Evolutionary conservation across 2,113 vertebrate genomes (phyloP).

Genomic region (Onychorhynchus coronatus): DNA sequence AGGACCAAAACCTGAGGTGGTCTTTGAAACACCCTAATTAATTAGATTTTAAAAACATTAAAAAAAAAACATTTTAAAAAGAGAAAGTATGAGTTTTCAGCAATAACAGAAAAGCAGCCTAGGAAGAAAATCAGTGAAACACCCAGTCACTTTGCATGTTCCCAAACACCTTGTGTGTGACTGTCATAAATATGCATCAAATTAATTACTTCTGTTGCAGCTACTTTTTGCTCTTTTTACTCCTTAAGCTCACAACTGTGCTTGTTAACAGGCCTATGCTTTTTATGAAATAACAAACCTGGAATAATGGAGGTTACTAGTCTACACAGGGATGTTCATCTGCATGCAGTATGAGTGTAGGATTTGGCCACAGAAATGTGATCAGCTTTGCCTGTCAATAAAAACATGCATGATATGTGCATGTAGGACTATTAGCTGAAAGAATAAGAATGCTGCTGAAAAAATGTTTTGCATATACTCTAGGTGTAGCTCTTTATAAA

Average conservation of each 20-base stretch:
- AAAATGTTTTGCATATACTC: background rate
- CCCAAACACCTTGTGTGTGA: background rate
- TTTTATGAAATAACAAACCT: background rate
- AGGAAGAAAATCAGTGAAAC: background rate
- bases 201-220: background rate
- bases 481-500: background rate
- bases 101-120: rapidly evolving
- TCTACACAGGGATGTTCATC: rapidly evolving
- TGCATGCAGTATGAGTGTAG: background rate
- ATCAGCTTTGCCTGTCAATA: background rate
- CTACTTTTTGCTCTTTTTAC: background rate
- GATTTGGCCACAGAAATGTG: background rate
- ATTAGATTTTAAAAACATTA: background rate
- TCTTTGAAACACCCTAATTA: background rate
- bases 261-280: background rate
- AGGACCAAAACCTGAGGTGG: background rate
- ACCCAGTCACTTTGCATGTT: background rate
- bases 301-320: background rate
- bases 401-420: background rate
- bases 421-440: background rate
- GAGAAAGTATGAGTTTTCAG: background rate
- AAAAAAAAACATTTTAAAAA: background rate
- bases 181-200: background rate
- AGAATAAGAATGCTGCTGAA: background rate
- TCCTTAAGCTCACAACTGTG: background rate